A percentile compares a stretch with the other conserved stretches of the same genome.
Conservation (phyloP, 1,140 invertebrate genomes). For the Platyura marginata region DNA sequence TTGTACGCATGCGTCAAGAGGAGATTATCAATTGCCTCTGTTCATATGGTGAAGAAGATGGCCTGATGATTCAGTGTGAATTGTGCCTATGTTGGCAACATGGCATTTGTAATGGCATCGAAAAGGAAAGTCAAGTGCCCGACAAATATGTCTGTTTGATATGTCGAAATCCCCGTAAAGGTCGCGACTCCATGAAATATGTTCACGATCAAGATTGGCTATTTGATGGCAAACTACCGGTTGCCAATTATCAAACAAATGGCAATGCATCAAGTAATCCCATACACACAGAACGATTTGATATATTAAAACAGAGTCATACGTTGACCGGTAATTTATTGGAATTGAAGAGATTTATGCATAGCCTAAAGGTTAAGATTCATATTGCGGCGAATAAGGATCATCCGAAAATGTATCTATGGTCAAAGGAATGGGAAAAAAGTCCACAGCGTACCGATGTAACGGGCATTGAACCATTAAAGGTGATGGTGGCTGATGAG, state of each 20-base stretch:
- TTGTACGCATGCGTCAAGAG: constrained; percentile 44
- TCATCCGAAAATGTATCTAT: constrained; percentile 68
- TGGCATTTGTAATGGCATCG: constrained; percentile 69
- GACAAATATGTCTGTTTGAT: constrained; percentile 80
- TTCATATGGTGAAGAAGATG: constrained; percentile 66
- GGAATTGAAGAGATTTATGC: constrained; percentile 44
- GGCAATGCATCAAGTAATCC: constrained; percentile 24
- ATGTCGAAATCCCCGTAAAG: constrained; percentile 58
- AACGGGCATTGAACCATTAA: not conserved
- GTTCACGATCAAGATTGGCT: constrained; percentile 76
- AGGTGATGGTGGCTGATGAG: constrained; percentile 1
- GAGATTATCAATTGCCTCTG: constrained; percentile 82
- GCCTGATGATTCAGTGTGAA: constrained; percentile 90
- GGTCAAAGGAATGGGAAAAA: constrained; percentile 67
- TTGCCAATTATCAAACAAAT: constrained; percentile 21
- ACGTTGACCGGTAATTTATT: constrained; percentile 51
- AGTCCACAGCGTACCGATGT: not conserved
- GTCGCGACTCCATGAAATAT: constrained; percentile 49
- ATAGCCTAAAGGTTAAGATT: constrained; percentile 52
- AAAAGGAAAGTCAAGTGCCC: constrained; percentile 60
- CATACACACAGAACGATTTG: constrained; percentile 19
- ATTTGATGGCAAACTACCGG: constrained; percentile 59
- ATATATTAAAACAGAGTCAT: constrained; percentile 41
- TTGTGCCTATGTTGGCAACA: constrained; percentile 90
- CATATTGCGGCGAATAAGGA: constrained; percentile 57